phyloP scores from a whole-genome alignment of 2,113 vertebrate genomes.

The Macrotis lagotis region DNA sequence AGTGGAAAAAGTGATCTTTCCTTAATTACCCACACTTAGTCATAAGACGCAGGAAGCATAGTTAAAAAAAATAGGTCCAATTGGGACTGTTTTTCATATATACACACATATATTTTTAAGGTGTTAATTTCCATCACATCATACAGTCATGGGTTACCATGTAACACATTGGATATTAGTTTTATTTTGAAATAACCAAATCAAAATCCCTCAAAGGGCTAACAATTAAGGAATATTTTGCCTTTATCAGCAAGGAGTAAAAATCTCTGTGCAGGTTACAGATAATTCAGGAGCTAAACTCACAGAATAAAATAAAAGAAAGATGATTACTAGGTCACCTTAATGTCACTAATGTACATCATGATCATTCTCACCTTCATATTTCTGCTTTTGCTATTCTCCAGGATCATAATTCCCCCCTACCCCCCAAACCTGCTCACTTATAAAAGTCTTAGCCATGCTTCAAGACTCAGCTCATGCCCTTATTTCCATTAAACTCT shows the following conservation, averaged over 20 bases:
- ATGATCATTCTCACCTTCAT: conserved; percentile 5
- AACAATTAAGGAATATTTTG: not conserved
- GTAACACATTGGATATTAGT: conserved; percentile 39
- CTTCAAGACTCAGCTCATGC: not conserved
- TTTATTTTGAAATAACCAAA: conserved; percentile 57
- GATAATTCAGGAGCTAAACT: not conserved
- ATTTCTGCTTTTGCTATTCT: conserved; percentile 8
- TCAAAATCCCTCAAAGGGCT: conserved; percentile 20
- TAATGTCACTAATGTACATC: conserved; percentile 3
- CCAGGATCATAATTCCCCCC: not conserved
- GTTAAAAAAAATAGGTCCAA: conserved; percentile 78
- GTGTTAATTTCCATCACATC: conserved; percentile 86
- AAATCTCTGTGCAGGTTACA: not conserved
- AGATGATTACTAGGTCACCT: not conserved
- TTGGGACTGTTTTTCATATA: conserved; percentile 77
- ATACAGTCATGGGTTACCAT: conserved; percentile 62
- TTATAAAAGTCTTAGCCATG: not conserved
- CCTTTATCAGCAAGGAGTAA: not conserved
- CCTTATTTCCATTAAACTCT: not conserved
- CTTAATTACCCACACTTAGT: conserved; percentile 87
- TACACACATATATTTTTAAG: conserved; percentile 66
- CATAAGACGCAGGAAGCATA: conserved; percentile 86
- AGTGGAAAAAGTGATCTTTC: conserved; percentile 87
- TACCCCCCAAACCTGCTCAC: not conserved
- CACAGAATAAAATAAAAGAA: not conserved